These are phyloP conservation scores for Oenanthe melanoleuca DNA, from an alignment of 2,113 vertebrate genomes.

Conservation along the genomic window DNA sequence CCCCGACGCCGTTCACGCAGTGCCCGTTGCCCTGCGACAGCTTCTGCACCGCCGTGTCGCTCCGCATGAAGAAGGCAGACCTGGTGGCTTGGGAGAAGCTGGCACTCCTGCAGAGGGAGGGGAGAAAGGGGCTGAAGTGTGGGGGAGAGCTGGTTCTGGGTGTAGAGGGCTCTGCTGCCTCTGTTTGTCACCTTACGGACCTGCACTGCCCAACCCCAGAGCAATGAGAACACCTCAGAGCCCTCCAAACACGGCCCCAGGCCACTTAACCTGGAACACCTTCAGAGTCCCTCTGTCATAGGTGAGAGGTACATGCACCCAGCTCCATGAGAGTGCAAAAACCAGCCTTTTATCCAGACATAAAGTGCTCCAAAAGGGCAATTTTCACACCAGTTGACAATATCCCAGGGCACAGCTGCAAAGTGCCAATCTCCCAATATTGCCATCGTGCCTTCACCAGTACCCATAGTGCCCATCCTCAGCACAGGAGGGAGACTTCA, in stretches of 20 bases:
- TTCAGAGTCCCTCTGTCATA: neutral
- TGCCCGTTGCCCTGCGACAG: slow-evolving; percentile 90
- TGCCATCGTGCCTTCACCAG: fast-evolving
- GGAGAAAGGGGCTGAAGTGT: neutral
- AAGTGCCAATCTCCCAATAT: neutral
- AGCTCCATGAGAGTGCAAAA: neutral
- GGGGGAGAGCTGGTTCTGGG: fast-evolving
- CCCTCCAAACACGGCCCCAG: neutral
- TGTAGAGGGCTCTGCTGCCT: neutral
- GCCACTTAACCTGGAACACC: neutral
- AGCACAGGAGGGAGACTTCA: neutral
- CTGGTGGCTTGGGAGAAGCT: slow-evolving; percentile 94
- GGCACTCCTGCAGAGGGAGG: slow-evolving; percentile 83
- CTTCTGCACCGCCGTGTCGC: slow-evolving; percentile 88
- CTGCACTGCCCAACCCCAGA: fast-evolving
- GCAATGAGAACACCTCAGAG: neutral
- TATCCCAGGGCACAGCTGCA: fast-evolving
- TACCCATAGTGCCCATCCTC: fast-evolving
- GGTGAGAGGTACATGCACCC: neutral
- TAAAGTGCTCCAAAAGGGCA: neutral
- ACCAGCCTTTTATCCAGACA: neutral
- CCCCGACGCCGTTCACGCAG: slow-evolving; percentile 84
- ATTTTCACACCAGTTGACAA: neutral
- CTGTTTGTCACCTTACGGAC: neutral
- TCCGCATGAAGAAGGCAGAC: slow-evolving; percentile 85